Conservation (phyloP, 2,797 vertebrate genomes). For the Siniperca undulata region DNA sequence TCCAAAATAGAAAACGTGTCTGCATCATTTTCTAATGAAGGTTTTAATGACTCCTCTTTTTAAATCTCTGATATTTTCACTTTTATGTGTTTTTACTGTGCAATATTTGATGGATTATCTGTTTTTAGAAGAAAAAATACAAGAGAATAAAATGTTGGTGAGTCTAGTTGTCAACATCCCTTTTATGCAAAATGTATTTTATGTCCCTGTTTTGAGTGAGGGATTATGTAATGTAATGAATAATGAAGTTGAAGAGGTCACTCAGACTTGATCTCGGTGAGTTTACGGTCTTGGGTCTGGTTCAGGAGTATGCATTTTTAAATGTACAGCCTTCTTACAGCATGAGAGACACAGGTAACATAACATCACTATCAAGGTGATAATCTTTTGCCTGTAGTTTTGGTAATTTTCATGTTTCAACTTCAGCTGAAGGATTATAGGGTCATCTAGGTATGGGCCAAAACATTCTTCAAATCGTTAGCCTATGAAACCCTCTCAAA, state of each 20-base stretch:
- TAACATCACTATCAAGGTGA: not conserved
- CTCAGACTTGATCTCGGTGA: not conserved
- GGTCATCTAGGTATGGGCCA: not conserved
- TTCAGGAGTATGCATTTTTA: not conserved
- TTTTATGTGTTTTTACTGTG: constrained; percentile 74
- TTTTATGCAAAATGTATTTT: constrained; percentile 41
- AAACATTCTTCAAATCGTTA: not conserved
- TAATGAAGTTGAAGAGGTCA: constrained; percentile 5
- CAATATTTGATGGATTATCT: constrained; percentile 74
- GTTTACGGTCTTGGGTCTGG: not conserved
- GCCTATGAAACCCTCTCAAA: not conserved
- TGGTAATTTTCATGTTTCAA: not conserved
- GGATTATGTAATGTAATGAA: constrained; percentile 18
- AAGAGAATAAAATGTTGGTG: constrained; percentile 28
- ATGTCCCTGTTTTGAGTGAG: constrained; percentile 15
- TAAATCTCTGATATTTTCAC: constrained; percentile 49
- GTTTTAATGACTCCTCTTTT: constrained; percentile 49
- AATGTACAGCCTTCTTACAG: not conserved
- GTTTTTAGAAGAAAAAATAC: constrained; percentile 55
- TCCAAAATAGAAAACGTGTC: constrained; percentile 26
- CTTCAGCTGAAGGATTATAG: not conserved
- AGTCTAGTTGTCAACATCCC: constrained; percentile 21
- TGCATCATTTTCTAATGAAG: constrained; percentile 46
- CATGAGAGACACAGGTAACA: not conserved
- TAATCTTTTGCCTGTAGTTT: not conserved